Percentiles rank a stretch among this genome's conserved stretches.
phyloP scores from a whole-genome alignment of 1,140 invertebrate genomes.

The Thaumetopoea pityocampa region DNA sequence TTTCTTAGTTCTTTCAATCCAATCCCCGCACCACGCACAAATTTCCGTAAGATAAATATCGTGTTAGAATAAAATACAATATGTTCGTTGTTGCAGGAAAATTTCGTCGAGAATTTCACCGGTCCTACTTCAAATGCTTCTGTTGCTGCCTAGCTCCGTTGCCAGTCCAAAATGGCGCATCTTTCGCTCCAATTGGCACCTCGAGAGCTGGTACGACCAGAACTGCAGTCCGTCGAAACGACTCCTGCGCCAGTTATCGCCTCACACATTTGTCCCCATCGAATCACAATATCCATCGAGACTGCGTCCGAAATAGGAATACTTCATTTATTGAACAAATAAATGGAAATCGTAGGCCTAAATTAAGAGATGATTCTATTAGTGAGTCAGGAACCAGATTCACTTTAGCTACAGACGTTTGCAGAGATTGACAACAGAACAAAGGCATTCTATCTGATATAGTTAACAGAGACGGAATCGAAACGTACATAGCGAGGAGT shows the following conservation, averaged over 20 bases:
- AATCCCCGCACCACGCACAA: too few relatives aligned
- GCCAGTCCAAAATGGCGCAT: slow-evolving; percentile 54
- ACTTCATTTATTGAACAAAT: slow-evolving; percentile 69
- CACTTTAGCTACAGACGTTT: slow-evolving; percentile 57
- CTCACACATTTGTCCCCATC: slow-evolving; percentile 66
- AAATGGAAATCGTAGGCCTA: slow-evolving; percentile 56
- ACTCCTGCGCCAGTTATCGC: slow-evolving; percentile 67
- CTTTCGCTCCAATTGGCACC: slow-evolving; percentile 57
- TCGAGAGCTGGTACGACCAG: slow-evolving; percentile 53
- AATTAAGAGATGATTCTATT: slow-evolving; percentile 58
- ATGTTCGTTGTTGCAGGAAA: slow-evolving; percentile 66
- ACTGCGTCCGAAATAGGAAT: slow-evolving; percentile 51
- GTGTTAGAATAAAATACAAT: slow-evolving; percentile 9
- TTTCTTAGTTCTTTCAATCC: too few relatives aligned
- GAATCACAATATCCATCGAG: slow-evolving; percentile 61
- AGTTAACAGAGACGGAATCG: slow-evolving; percentile 42
- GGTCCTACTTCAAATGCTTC: slow-evolving; percentile 73
- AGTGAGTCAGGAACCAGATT: slow-evolving; percentile 66
- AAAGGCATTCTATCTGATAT: slow-evolving; percentile 44
- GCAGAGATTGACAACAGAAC: slow-evolving; percentile 60
- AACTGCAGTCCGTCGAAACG: slow-evolving; percentile 56
- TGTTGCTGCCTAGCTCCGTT: slow-evolving; percentile 53
- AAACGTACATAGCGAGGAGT: slow-evolving; percentile 49
- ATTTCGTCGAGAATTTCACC: slow-evolving; percentile 71
- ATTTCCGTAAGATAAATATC: too few relatives aligned